These are phyloP conservation scores for Tuta absoluta DNA, from an alignment of 2,888 invertebrate genomes.

Conservation along the genomic window DNA sequence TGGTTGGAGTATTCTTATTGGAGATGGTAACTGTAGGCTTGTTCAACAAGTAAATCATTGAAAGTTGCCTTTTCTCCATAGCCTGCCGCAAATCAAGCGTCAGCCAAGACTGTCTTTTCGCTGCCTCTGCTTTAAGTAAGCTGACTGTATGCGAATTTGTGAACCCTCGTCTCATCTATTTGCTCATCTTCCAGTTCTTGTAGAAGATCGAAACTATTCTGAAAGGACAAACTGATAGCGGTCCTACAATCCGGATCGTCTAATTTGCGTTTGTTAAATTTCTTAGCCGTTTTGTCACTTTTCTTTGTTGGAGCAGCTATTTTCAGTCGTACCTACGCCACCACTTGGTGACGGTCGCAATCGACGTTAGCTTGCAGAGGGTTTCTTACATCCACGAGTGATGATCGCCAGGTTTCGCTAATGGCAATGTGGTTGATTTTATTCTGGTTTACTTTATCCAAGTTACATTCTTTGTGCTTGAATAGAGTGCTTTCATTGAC, in stretches of 20 bases:
- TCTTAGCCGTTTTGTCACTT: neutral
- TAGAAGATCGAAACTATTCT: neutral
- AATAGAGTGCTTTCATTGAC: neutral
- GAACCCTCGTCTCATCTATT: neutral
- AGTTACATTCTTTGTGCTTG: neutral
- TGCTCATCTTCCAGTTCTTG: neutral
- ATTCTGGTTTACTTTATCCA: neutral
- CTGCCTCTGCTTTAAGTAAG: neutral
- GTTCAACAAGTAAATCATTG: no score
- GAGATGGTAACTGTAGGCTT: no score
- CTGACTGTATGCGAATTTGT: neutral
- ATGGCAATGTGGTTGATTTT: neutral
- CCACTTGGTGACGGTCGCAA: neutral
- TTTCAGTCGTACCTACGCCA: neutral
- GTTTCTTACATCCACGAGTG: neutral
- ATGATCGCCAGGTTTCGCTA: neutral
- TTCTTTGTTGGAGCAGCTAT: neutral
- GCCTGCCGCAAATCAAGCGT: neutral
- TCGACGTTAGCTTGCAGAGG: neutral
- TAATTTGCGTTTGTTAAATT: neutral
- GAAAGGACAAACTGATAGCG: neutral
- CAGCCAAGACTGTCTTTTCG: neutral
- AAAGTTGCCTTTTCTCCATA: neutral
- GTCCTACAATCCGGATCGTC: neutral
- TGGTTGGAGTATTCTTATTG: no score